A percentile compares a stretch with the other conserved stretches of the same genome.
Conservation (phyloP, 2,797 vertebrate genomes). For the Anguilla megastoma region DNA sequence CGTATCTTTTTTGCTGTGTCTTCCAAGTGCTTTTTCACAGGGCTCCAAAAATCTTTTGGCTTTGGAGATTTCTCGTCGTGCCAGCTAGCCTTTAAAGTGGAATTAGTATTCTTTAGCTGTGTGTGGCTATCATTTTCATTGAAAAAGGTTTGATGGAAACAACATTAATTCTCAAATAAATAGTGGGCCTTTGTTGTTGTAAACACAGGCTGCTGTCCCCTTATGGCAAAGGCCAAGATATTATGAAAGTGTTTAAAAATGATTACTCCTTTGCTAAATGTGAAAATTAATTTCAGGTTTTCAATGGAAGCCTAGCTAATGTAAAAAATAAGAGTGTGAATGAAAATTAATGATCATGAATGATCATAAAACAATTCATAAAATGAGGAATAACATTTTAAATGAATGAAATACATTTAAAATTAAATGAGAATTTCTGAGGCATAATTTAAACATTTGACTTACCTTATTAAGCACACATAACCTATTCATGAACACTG, state of each 20-base stretch:
- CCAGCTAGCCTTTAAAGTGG: not conserved
- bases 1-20: not conserved
- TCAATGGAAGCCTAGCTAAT: not conserved
- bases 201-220: not conserved
- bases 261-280: not conserved
- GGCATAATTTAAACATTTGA: not conserved
- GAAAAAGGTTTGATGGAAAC: not conserved
- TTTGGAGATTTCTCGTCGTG: not conserved
- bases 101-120: not conserved
- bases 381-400: not conserved
- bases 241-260: not conserved
- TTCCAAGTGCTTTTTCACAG: not conserved
- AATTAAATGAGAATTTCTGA: not conserved
- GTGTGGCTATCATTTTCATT: not conserved
- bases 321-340: not conserved
- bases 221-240: not conserved
- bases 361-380: not conserved
- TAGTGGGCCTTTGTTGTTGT: not conserved
- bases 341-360: not conserved
- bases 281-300: not conserved
- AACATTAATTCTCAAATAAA: not conserved
- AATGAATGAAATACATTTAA: not conserved
- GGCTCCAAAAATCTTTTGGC: not conserved
- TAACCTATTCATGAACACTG: not conserved
- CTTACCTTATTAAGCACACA: not conserved